Evolutionary conservation across 2,797 vertebrate genomes (phyloP), one percentile per base, ranked within the genome.

Genomic region (Mallotus villosus): DNA sequence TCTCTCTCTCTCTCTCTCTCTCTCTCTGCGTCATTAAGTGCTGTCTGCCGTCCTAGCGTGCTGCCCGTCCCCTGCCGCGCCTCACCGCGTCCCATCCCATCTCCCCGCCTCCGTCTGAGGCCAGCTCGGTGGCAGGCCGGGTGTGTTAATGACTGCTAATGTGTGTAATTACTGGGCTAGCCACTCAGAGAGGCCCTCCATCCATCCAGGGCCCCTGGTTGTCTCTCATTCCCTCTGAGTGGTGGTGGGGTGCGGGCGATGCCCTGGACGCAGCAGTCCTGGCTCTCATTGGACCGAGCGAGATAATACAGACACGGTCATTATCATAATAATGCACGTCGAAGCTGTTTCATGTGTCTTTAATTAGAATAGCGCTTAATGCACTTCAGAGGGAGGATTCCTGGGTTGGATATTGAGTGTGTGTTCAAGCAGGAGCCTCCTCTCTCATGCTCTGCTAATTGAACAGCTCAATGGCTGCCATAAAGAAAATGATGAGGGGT

Each of bases 81-180:
- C 21, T 21, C 67, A 6, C 32, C 5, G 4, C 27, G 5, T 2
- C 22, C n/a, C 27, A 25, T 8, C 22, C 24, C 51, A 5, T 2
- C 4, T 17, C 60, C 72, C 64, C 66, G 59, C 73, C 75, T 75
- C 58, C 67, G 77, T 75, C 72, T 69, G 71, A 75, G 76, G 89
- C 78, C 74, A 81, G 72, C 78, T 27, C 83, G 72, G 76, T 79
- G 81, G 72, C 85, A 90, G 84, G 78, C 81, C 83, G 57, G 57
- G 46, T 51, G 82, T 41, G 62, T 87, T 91, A 92, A 93, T 91
- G 87, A 86, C 86, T 85, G 81, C 86, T 90, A 92, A 91, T 91
- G 84, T 89, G 85, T 84, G 84, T 86, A 92, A 92, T 92, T 91
- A 90, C 74, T 81, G 88, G 74, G 14, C 82, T 76, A 81, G 78